Percentiles rank a stretch among this genome's conserved stretches.
Conservation (phyloP, 2,888 invertebrate species). For the Ennomos quercinarius region DNA sequence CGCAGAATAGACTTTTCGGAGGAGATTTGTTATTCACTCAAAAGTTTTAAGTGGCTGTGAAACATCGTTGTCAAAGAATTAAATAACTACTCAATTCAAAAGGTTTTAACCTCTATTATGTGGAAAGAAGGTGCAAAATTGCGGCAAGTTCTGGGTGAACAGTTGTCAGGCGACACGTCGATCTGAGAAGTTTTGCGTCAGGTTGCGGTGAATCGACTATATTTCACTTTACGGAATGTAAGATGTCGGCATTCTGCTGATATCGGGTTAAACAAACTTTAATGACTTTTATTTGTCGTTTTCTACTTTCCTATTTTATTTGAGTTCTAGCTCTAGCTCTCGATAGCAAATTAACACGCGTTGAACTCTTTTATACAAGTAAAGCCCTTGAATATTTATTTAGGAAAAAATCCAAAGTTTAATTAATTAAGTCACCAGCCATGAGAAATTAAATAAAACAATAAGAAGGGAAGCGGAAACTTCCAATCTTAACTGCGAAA, state of each 20-base stretch:
- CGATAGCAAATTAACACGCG: conserved; percentile 5
- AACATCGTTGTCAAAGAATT: conserved; percentile 80
- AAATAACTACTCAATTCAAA: conserved; percentile 54
- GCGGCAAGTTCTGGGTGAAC: conserved; percentile 52
- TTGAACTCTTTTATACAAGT: conserved; percentile 17
- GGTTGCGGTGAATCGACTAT: conserved; percentile 66
- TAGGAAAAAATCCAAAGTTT: conserved; percentile 19
- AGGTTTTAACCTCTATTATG: conserved; percentile 47
- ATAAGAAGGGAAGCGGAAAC: conserved; percentile 33
- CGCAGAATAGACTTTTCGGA: conserved; percentile 76
- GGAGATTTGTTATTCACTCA: conserved; percentile 84
- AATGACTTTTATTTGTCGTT: conserved; percentile 43
- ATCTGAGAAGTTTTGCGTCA: conserved; percentile 65
- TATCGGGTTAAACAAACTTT: conserved; percentile 48
- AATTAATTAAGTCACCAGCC: conserved; percentile 26
- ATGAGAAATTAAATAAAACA: conserved; percentile 35
- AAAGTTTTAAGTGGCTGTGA: conserved; percentile 84
- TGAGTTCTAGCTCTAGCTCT: no score
- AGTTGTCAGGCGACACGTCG: conserved; percentile 68
- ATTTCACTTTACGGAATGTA: conserved; percentile 61
- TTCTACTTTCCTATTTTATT: conserved; percentile 1
- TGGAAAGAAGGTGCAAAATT: conserved; percentile 56
- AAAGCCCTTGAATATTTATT: conserved; percentile 3
- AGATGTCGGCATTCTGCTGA: conserved; percentile 47
- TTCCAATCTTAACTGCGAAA: conserved; percentile 38